phyloP scores from a whole-genome alignment of 2,888 invertebrate genomes.

The Spicauda simplicius region DNA sequence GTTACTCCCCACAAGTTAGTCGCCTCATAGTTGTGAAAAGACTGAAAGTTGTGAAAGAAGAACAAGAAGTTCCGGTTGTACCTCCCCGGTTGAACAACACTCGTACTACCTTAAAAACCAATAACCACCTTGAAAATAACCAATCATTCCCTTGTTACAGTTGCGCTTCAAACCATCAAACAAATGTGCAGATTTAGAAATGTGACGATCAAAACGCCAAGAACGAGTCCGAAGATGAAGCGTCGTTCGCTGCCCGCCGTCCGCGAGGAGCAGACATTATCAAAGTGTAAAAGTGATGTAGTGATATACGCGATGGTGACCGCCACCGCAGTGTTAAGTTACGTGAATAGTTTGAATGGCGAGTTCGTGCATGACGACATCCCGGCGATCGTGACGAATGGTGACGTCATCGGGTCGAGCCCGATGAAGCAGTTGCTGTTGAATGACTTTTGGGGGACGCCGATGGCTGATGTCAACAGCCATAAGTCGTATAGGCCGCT shows the following conservation, averaged over 20 bases:
- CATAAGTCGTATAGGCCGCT: slow-evolving; percentile 95
- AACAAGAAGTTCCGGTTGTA: too few species aligned
- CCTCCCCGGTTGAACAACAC: too few species aligned
- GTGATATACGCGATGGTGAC: slow-evolving; percentile 87
- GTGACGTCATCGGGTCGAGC: slow-evolving; percentile 90
- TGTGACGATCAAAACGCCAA: slow-evolving; percentile 61
- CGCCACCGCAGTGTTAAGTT: slow-evolving; percentile 88
- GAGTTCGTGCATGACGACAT: slow-evolving; percentile 96
- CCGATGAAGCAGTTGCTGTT: slow-evolving; percentile 87
- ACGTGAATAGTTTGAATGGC: slow-evolving; percentile 90
- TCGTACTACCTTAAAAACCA: too few species aligned
- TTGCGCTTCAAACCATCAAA: slow-evolving; percentile 37
- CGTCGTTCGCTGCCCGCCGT: slow-evolving; percentile 71
- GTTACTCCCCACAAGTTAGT: too few species aligned
- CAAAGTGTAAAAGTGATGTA: slow-evolving; percentile 71
- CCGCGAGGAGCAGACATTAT: slow-evolving; percentile 65
- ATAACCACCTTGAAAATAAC: background rate
- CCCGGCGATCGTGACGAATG: slow-evolving; percentile 92
- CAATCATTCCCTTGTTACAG: slow-evolving; percentile 61
- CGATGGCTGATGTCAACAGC: slow-evolving; percentile 91
- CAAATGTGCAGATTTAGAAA: slow-evolving; percentile 80
- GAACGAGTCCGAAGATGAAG: slow-evolving; percentile 75
- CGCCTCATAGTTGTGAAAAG: too few species aligned
- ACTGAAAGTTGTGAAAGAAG: too few species aligned
- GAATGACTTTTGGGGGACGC: slow-evolving; percentile 95